Evolutionary conservation across 2,113 vertebrate species (phyloP), one percentile per base, ranked within the genome.

Genomic region (Sitta europaea): DNA sequence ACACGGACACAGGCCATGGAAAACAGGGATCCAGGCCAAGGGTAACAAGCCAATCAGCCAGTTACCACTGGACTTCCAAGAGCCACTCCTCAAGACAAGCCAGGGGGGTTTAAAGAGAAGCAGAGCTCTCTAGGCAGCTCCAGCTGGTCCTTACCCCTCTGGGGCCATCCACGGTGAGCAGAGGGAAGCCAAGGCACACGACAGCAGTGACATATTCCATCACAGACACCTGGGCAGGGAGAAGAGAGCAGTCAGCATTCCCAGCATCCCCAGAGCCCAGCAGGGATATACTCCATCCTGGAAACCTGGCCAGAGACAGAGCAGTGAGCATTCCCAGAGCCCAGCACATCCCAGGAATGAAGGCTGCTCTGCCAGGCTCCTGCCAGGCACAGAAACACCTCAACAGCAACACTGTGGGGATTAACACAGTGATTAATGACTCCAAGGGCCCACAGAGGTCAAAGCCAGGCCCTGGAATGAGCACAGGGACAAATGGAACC

Each of bases 171-270:
- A 99, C 98, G 0, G 99, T 99, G 75, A 99, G 98, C 47, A 99
- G 98, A 1, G 99, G 99, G 92, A 99, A 99, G 38, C 99, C 99
- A 43, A 99, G 98, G 97, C 99, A 99, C 76, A 99, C 98, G 14
- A 99, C 98, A 1, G 99, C 99, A 1, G 99, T 99, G 93, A 78
- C 75, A 16, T 50, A 73, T 45, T 57, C 53, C 71, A 43, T 55
- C 23, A 54, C 9, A 10, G 51, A 73, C n/a, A 55, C 38, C 70
- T 57, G 70, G 53, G 38, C 23, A 51, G 27, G 25, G 66, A 48
- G 33, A 67, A 40, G 38, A 31, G 19, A 66, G 10, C 19, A 16
- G 20, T 71, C 67, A 38, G 67, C 29, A 23, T 9, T 18, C 40
- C 5, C 67, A 38, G 67, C 29, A 23, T 9, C 16, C 40, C 5